Percentiles rank a stretch among this genome's conserved stretches.
These are phyloP conservation scores for Drosophila melanica DNA, from an alignment of 1,140 invertebrate species.

Conservation along the genomic window DNA sequence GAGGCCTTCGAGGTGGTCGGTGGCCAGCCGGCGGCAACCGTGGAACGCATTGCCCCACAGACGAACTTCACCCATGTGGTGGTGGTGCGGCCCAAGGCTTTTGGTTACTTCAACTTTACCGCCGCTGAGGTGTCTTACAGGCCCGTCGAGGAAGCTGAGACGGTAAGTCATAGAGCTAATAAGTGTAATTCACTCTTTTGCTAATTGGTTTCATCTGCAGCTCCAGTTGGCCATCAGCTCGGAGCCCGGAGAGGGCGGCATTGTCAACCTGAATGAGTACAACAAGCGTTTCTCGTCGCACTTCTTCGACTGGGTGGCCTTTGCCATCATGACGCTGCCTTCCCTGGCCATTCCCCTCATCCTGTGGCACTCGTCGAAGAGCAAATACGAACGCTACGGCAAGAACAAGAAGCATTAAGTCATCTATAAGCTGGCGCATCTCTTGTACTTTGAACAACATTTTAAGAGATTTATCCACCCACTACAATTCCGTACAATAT, in stretches of 20 bases:
- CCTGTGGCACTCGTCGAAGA: constrained; percentile 97
- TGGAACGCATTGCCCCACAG: constrained; percentile 95
- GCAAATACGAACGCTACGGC: constrained; percentile 94
- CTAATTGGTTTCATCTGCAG: constrained; percentile 77
- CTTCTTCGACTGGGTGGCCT: constrained; percentile 98
- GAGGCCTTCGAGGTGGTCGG: constrained; percentile 94
- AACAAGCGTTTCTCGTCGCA: constrained; percentile 99
- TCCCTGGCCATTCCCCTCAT: constrained; percentile 97
- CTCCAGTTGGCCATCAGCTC: constrained; percentile 95
- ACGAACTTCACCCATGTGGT: constrained; percentile 97
- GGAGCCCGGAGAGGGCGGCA: constrained; percentile 97
- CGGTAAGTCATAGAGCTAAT: constrained; percentile 84
- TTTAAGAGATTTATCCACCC: constrained; percentile 58
- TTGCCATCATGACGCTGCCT: constrained; percentile 97
- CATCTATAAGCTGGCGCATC: background rate
- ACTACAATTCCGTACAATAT: constrained; percentile 60
- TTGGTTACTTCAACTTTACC: constrained; percentile 98
- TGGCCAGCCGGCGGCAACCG: constrained; percentile 92
- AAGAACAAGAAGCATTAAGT: constrained; percentile 87
- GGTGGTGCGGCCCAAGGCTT: constrained; percentile 94
- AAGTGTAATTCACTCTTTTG: background rate
- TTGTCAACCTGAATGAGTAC: constrained; percentile 97
- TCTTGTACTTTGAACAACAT: constrained; percentile 39
- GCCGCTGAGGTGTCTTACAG: constrained; percentile 96
- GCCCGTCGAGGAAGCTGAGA: constrained; percentile 89